Evolutionary conservation across 1,140 invertebrate genomes (phyloP), one percentile per base, ranked within the genome.

Genomic region (Philopotamus ludificatus): DNA sequence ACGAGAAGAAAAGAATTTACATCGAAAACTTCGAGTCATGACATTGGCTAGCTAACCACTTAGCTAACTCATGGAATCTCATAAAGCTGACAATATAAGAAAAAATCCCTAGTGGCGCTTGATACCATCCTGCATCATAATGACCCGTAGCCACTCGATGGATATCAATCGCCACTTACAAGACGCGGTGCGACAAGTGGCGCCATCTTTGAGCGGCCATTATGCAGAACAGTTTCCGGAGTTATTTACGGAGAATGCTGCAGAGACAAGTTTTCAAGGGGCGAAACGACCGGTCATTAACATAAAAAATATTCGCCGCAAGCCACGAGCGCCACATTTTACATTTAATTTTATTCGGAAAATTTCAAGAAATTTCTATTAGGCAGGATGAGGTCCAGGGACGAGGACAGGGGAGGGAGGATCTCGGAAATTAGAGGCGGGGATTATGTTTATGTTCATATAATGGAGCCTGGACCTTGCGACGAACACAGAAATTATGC

Each of bases 161-260:
- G n/a, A n/a, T 3, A 44, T 15, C 42, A 44, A 44, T 44, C 42
- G 42, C 12, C 42, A 12, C 20, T 44, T 44, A 44, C n/a, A n/a
- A 50, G 28, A 4, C 28, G 12, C 28, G 4, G 28, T 21, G 47
- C 25, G 51, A 54, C 34, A 54, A 54, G 51, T 54, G 51, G 8
- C 25, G 10, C 44, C n/a, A n/a, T 34, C 47, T 9, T 50, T 10
- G 47, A 21, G 16, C 51, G 23, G 12, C n/a, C 51, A 54, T 54
- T 54, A 54, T 54, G 51, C 51, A 34, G 51, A 54, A 23, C 51
- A 54, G 51, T 54, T 54, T 54, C 51, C 51, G 34, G n/a, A 54
- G 51, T 54, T 54, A 54, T 54, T 54, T 54, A 54, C 51, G 51
- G 22, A 54, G 4, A 26, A 26, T 12, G 51, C 18, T 26, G 51